Evolutionary conservation across 1,140 invertebrate genomes (phyloP), one percentile per base, ranked within the genome.

Genomic region (Solenopsis invicta): DNA sequence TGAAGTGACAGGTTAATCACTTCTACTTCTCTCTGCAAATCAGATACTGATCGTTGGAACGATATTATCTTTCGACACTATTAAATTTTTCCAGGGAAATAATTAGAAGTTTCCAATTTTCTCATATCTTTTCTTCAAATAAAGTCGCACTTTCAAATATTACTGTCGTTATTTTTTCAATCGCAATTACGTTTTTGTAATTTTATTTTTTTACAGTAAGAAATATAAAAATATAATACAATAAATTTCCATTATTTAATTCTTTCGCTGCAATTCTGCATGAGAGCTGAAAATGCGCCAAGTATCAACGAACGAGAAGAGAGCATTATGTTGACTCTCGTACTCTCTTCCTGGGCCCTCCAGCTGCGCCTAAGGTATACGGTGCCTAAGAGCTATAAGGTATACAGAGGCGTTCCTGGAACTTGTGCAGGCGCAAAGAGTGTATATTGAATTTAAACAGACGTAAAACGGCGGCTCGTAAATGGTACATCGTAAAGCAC

Each of bases 401-500:
- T 61, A 72, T 45, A 81, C 66, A 50, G 80, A 50, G n/a, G 45
- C 29, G 41, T 37, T 37, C 54, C 12, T 18, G 41, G 41, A 59
- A 82, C 78, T 82, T 84, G 69, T 72, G 37, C 80, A 84, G 80
- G 69, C 54, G 80, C 69, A 84, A 84, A 74, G 80, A 84, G 67
- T 82, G 52, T 61, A 84, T 84, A 84, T 84, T 75, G 69, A 84
- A 84, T 84, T 84, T 84, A 84, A 84, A 84, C 80, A 84, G 69
- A 84, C 80, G 80, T 84, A 84, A 84, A 84, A 84, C 41, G 80
- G 69, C 56, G 69, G 69, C 54, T 84, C 48, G 61, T 48, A 76
- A 81, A 61, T 69, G 37, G 52, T 48, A 45, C 75, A 56, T 52
- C 71, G 71, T 69, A 52, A 81, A 82, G 41, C 61, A 66, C 69